Base-by-base conservation (phyloP, 2,113 vertebrate genomes). In the Pipa parva region DNA sequence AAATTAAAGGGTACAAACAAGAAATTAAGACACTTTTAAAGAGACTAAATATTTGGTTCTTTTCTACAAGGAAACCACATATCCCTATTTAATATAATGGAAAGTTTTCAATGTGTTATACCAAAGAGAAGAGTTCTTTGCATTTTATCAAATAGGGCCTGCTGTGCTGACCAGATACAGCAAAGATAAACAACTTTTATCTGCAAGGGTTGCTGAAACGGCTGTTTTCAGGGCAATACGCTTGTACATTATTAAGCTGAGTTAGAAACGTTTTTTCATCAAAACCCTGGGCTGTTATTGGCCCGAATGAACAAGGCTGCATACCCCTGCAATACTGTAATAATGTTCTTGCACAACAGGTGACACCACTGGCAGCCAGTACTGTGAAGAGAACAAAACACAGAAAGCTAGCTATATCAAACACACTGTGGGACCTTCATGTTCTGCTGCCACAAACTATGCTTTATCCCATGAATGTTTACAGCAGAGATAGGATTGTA, bases 11-110 rank as follows among this genome's bases (percentile, higher is more conserved):
- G 86, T 89, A 92, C 87, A 91, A 92, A 84, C 85, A 87, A 89
- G 89, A 89, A 83, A 89, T 90, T 90, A 91, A 91, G 88, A 90
- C 80, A 84, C 88, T 28, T 76, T 87, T 86, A 90, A 90, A 88
- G 81, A 87, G 88, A 90, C 90, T 91, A 89, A 92, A 87, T 90
- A 91, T 93, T 94, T 93, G 91, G 92, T 95, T 93, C 37, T 61
- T 90, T 87, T 92, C 92, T 92, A 89, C 92, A 92, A 89, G 84
- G 89, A 91, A 85, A 91, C 86, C 89, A 92, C 92, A 93, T 92
- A 52, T 69, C 66, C 33, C 57, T 61, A 49, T 57, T 49, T 46
- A 59, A 61, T 61, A 60, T 69, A 69, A 25, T 69, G 66, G 39
- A 49, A 69, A 51, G 57, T 58, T 18, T 25, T 61, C 57, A 48